Conservation (phyloP, 2,113 vertebrate species). For the Ceyx cyanopectus region DNA sequence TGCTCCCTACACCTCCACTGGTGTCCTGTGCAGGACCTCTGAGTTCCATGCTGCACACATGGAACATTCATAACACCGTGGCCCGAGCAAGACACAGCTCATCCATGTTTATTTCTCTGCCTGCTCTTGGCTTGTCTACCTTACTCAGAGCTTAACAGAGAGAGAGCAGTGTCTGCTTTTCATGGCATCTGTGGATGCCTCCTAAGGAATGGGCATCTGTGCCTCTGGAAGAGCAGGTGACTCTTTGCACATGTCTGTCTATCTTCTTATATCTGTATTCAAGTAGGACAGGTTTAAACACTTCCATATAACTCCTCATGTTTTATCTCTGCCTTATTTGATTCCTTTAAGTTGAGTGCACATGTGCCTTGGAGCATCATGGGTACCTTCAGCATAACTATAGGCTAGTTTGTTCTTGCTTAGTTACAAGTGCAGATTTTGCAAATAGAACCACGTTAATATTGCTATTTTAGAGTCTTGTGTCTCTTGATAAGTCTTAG, state of each 20-base stretch:
- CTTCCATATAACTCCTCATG: rapidly evolving
- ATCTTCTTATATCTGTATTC: neutral
- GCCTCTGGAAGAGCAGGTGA: neutral
- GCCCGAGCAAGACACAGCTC: neutral
- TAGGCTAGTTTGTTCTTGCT: neutral
- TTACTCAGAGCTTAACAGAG: neutral
- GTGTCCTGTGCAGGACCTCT: neutral
- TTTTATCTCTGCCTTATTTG: neutral
- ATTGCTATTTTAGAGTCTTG: neutral
- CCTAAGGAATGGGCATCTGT: neutral
- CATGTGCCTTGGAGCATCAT: rapidly evolving
- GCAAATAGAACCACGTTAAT: neutral
- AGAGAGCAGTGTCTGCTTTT: neutral
- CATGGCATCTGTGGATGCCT: rapidly evolving
- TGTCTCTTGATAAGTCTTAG: neutral
- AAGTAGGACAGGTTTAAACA: neutral
- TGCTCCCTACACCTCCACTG: neutral
- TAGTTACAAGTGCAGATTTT: neutral
- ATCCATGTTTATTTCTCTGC: neutral
- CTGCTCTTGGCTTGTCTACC: neutral
- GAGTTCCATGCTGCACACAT: neutral
- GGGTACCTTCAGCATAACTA: neutral
- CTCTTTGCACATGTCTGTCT: neutral
- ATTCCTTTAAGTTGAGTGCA: neutral
- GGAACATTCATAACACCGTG: neutral